Percentiles rank a stretch among this genome's conserved stretches.
Evolutionary conservation across 1,140 invertebrate species (phyloP).

Genomic region (Zeugodacus cucurbitae): DNA sequence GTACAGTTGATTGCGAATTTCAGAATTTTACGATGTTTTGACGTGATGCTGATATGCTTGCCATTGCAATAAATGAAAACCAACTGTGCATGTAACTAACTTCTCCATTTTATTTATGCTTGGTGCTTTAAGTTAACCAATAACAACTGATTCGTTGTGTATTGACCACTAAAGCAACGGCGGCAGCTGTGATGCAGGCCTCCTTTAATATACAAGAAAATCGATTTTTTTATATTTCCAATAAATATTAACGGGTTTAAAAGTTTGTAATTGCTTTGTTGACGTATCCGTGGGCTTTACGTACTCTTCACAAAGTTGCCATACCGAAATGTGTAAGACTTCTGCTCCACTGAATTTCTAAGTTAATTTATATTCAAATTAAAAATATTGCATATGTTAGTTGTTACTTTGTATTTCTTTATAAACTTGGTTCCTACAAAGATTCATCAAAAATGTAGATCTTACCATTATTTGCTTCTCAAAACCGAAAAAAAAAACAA

Average conservation of each 20-base stretch:
- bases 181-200: background rate
- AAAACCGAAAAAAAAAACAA: no score
- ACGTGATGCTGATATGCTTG: background rate
- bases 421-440: no score
- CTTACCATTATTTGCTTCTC: no score
- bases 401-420: no score
- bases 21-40: constrained; percentile 17
- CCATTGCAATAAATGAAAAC: background rate
- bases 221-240: background rate
- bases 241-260: constrained; percentile 15
- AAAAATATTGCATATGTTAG: no score
- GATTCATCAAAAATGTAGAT: no score
- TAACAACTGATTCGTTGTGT: background rate
- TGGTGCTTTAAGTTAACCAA: background rate
- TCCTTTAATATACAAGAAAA: background rate
- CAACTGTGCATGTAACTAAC: background rate
- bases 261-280: background rate
- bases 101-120: background rate
- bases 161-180: background rate
- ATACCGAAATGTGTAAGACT: background rate
- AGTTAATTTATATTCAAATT: no score
- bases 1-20: background rate
- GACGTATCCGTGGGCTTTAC: background rate
- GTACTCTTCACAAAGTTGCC: background rate
- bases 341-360: no score